phyloP scores from a whole-genome alignment of 2,113 vertebrate species.

The Leiothrix lutea region DNA sequence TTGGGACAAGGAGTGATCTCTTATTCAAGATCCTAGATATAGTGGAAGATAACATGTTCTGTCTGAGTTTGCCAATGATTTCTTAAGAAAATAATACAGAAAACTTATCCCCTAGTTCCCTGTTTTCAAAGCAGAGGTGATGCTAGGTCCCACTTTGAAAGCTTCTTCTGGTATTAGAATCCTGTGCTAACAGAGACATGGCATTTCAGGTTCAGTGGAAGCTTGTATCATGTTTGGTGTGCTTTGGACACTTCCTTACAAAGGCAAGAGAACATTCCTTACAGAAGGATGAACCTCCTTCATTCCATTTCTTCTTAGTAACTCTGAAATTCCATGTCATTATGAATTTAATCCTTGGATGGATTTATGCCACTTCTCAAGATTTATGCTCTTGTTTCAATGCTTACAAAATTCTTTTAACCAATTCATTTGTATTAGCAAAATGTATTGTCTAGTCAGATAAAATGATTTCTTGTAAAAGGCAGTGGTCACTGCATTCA shows the following conservation, averaged over 20 bases:
- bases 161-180: not conserved
- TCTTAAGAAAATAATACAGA: not conserved
- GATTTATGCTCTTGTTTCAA: not conserved
- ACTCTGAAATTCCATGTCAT: not conserved
- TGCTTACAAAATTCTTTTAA: not conserved
- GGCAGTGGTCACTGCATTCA: not conserved
- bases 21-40: not conserved
- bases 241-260: not conserved
- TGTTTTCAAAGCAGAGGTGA: not conserved
- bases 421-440: not conserved
- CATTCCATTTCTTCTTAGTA: not conserved
- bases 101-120: not conserved
- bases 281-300: not conserved
- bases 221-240: not conserved
- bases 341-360: not conserved
- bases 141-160: not conserved
- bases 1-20: not conserved
- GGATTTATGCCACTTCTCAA: not conserved
- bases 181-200: not conserved
- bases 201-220: not conserved
- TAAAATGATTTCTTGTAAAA: not conserved
- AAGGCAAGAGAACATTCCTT: not conserved
- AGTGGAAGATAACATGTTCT: accelerated
- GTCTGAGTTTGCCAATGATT: not conserved
- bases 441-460: not conserved